These are phyloP conservation scores for Trilocha varians DNA, from an alignment of 2,888 invertebrate genomes.

Conservation along the genomic window DNA sequence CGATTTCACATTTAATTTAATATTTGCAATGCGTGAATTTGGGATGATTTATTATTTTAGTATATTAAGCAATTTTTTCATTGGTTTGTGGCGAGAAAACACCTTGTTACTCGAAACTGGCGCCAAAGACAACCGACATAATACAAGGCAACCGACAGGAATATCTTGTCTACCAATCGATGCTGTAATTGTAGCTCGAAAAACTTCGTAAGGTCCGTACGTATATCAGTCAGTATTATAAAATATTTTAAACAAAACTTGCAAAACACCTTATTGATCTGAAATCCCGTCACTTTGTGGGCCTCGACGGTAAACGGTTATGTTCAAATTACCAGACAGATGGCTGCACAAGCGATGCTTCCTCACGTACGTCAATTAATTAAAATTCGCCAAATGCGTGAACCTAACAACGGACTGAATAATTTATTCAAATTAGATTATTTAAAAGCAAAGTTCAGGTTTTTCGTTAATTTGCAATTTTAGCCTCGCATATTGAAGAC, in stretches of 20 bases:
- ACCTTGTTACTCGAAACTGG: too few species aligned
- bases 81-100: too few species aligned
- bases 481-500: conserved; percentile 2
- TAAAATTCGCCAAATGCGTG: conserved; percentile 7
- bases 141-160: too few species aligned
- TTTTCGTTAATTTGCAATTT: conserved; percentile 7
- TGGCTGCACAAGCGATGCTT: not conserved
- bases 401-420: conserved; percentile 4
- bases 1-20: too few species aligned
- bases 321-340: not conserved
- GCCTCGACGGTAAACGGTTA: not conserved
- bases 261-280: not conserved
- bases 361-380: conserved; percentile 1
- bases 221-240: too few species aligned
- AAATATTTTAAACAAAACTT: not conserved
- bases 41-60: too few species aligned
- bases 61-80: too few species aligned
- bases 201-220: too few species aligned
- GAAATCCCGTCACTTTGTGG: not conserved
- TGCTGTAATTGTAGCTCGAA: too few species aligned
- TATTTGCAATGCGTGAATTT: too few species aligned
- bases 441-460: conserved; percentile 8
- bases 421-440: conserved; percentile 8
- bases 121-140: too few species aligned
- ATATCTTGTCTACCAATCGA: too few species aligned